phyloP scores from a whole-genome alignment of 2,888 invertebrate species.

The Octodonta nipae region DNA sequence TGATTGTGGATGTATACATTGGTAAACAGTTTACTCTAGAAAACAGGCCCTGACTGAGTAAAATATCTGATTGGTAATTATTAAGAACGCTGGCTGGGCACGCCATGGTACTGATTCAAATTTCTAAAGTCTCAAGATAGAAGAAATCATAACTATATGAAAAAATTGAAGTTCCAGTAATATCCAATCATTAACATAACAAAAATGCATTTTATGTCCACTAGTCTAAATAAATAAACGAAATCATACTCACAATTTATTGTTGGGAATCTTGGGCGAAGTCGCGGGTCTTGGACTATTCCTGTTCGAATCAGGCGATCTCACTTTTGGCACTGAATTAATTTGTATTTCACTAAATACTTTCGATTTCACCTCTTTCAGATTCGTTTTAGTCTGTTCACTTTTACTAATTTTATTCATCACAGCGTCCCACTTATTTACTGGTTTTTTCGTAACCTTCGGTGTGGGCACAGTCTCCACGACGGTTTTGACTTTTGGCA shows the following conservation, averaged over 20 bases:
- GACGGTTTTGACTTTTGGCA: conserved; percentile 64
- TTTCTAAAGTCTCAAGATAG: too few relatives aligned
- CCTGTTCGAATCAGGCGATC: conserved; percentile 14
- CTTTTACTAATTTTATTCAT: conserved; percentile 68
- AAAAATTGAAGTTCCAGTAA: too few relatives aligned
- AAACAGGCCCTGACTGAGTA: too few relatives aligned
- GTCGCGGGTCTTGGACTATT: conserved; percentile 12
- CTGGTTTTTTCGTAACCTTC: conserved; percentile 40
- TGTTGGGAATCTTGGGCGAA: conserved; percentile 22
- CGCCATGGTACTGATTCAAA: too few relatives aligned
- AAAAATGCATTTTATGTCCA: too few relatives aligned
- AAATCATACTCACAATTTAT: conserved; percentile 27
- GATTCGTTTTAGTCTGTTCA: conserved; percentile 56
- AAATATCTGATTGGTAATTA: too few relatives aligned
- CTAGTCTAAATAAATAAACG: too few relatives aligned
- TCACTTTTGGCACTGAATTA: conserved; percentile 8
- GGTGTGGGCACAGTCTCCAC: conserved; percentile 41
- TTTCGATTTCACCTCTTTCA: conserved; percentile 80
- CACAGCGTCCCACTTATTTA: conserved; percentile 70
- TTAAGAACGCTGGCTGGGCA: too few relatives aligned
- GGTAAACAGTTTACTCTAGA: too few relatives aligned
- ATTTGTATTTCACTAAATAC: conserved; percentile 30
- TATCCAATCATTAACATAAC: too few relatives aligned
- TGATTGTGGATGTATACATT: too few relatives aligned
- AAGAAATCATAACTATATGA: too few relatives aligned